Evolutionary conservation across 2,888 invertebrate species (phyloP).

Genomic region (Drosophila sordidula): DNA sequence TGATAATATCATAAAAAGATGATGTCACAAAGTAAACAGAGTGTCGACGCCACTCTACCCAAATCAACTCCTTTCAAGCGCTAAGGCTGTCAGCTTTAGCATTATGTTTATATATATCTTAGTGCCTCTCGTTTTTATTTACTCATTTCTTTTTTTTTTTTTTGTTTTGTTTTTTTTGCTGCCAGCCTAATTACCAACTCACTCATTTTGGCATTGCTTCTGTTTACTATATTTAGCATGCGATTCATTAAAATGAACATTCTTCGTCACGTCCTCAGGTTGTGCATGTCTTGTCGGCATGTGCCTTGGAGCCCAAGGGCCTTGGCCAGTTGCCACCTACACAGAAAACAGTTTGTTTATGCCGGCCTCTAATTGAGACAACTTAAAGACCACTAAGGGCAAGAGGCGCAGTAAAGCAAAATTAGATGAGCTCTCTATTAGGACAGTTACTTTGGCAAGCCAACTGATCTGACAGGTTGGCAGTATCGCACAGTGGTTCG

Average conservation of each 20-base stretch:
- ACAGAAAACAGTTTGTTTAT: slow-evolving; percentile 38
- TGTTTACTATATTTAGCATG: slow-evolving; percentile 40
- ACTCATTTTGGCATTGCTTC: slow-evolving; percentile 24
- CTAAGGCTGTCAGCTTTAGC: neutral
- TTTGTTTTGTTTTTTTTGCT: slow-evolving; percentile 13
- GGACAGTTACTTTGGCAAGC: slow-evolving; percentile 6
- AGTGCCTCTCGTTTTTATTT: slow-evolving; percentile 11
- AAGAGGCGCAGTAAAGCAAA: slow-evolving; percentile 24
- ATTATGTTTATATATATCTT: slow-evolving; percentile 6
- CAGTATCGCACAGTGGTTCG: slow-evolving; percentile 4
- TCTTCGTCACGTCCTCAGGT: slow-evolving; percentile 43
- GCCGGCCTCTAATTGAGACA: slow-evolving; percentile 65
- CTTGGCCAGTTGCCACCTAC: slow-evolving; percentile 21
- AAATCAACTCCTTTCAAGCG: slow-evolving; percentile 19
- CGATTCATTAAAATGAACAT: slow-evolving; percentile 73
- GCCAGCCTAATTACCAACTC: slow-evolving; percentile 65
- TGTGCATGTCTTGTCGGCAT: slow-evolving; percentile 28
- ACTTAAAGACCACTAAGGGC: slow-evolving; percentile 59
- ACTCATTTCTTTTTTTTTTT: slow-evolving; percentile 8
- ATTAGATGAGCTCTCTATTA: slow-evolving; percentile 22
- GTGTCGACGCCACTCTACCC: slow-evolving; percentile 6
- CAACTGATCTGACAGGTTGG: slow-evolving; percentile 5
- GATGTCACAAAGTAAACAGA: slow-evolving; percentile 54
- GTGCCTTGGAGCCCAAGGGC: slow-evolving; percentile 21
- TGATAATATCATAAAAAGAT: slow-evolving; percentile 43